Evolutionary conservation across 2,888 invertebrate species (phyloP), one percentile per base, ranked within the genome.

Genomic region (Parnassius orleans): DNA sequence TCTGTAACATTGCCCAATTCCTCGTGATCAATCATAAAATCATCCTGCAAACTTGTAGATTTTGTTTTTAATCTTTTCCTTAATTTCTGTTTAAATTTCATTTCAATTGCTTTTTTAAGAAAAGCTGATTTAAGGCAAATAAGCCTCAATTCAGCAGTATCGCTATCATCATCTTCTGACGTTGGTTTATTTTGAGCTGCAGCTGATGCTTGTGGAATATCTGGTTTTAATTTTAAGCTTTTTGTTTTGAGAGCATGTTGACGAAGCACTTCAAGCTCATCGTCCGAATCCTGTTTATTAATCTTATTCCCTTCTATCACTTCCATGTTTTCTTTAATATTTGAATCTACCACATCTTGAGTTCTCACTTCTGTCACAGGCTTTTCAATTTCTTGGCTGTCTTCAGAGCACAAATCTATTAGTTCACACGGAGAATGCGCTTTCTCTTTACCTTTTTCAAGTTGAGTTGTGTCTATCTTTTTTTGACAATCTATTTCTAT

Each of bases 101-200:
- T 88, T 76, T 94, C 92, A 68, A 93, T 90, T 63, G 93, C 93
- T 79, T 94, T 95, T 70, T 94, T 95, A 51, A 94, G 72, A 52
- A 95, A 83, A 9, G 95, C 94, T n/a, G 95, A 95, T 70, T 93
- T 93, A n/a, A 95, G 81, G 60, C 95, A 95, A 67, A 93, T 94
- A 69, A 94, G 80, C 68, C 95, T 86, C 55, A 95, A 80, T 69
- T 94, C 92, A 58, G 93, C 83, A 65, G 94, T 93, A 72, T 95
- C 94, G 75, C 92, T 93, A 67, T 94, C 94, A 71, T 92, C 92
- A 65, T 93, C 93, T 65, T 92, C 92, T 54, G 87, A 86, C 41
- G 73, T 47, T 57, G 63, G 63, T 66, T 76, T 77, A 56, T 62
- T 73, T 63, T 77, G 73, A 65, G 61, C 62, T 57, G 66, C 60